Conservation (phyloP, 2,113 vertebrate species). For the Dermatemys mawii region DNA sequence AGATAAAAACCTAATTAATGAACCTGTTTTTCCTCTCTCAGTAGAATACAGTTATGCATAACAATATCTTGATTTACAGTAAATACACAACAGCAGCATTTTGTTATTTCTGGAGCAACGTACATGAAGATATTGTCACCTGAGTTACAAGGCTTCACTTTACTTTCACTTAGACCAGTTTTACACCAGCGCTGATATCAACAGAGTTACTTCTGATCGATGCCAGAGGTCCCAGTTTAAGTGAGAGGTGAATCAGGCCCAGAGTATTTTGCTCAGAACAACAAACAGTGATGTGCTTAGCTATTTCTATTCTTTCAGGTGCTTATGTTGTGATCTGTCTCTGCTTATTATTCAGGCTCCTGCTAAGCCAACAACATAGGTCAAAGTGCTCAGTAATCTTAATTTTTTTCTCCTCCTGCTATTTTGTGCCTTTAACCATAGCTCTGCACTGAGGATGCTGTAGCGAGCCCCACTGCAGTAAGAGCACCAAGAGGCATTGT, state of each 20-base stretch:
- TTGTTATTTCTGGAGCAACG: background rate
- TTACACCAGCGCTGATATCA: background rate
- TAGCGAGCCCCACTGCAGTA: background rate
- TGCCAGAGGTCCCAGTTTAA: background rate
- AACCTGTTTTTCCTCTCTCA: background rate
- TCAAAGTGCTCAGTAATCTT: background rate
- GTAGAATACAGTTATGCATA: slow-evolving; percentile 13
- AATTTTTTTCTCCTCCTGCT: background rate
- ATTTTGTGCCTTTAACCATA: background rate
- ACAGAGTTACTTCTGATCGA: background rate
- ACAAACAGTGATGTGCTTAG: background rate
- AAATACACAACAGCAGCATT: slow-evolving; percentile 42
- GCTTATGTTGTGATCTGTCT: background rate
- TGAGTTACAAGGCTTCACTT: slow-evolving; percentile 14
- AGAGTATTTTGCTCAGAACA: background rate
- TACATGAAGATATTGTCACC: background rate
- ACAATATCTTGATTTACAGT: slow-evolving; percentile 7
- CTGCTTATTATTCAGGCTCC: background rate
- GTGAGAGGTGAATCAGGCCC: slow-evolving; percentile 5
- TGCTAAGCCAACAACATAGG: slow-evolving; percentile 22
- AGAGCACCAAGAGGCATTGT: background rate
- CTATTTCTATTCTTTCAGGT: slow-evolving; percentile 14
- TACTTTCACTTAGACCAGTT: background rate
- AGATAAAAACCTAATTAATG: background rate
- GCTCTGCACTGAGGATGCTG: accelerated